Evolutionary conservation across 2,113 vertebrate genomes (phyloP), one percentile per base, ranked within the genome.

Genomic region (Pithys albifrons): DNA sequence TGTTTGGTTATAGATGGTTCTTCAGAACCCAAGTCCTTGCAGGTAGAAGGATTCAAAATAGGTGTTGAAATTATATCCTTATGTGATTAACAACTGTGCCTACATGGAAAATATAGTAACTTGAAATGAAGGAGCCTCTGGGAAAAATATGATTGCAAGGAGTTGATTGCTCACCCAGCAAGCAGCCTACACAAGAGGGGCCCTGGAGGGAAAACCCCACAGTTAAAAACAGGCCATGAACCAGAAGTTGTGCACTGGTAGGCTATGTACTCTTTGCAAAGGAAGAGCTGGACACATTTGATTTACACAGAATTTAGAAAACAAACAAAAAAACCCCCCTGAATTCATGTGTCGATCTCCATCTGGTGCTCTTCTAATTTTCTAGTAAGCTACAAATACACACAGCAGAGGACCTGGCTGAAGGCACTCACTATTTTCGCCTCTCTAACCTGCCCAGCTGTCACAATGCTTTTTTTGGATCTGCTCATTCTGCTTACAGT

Each of bases 401-500:
- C 1, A 3, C 69, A 93, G 74, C 18, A 37, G 70, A 94, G 52
- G 71, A 95, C 69, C 78, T 78, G 58, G 49, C 55, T 76, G 65
- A 91, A 41, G 65, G 41, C 73, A 62, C 31, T 88, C 77, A 69
- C n/a, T 85, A 59, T 88, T 95, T 87, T 87, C 0, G 6, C 61
- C 65, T 89, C 59, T 93, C 88, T 91, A 95, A 92, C 91, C 91
- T 97, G 88, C 64, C 94, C 92, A 95, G 94, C 92, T 96, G 93
- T 96, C 95, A 95, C 87, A 96, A 96, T 85, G 94, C 91, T 97
- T 95, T 96, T 96, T 94, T 96, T 96, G 94, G 91, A 97, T 66
- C 62, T 45, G 73, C 51, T 41, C 61, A 61, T 83, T 88, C 89
- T 92, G 85, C 91, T 95, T 88, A 74, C 66, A 90, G 85, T 59